Base-by-base conservation (phyloP, 2,888 invertebrate species). In the Heliconius cydno region DNA sequence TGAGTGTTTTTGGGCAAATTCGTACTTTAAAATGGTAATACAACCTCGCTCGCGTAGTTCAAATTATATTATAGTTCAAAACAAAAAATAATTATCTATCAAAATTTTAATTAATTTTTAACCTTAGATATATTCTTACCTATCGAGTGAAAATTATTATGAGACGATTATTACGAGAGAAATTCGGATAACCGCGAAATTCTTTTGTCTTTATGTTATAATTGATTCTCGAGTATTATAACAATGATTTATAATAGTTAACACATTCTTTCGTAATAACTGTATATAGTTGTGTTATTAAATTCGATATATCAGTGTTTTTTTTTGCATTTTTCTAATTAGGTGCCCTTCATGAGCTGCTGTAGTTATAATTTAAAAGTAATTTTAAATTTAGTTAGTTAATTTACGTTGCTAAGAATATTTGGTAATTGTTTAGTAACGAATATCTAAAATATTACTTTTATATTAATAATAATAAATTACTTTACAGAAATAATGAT, bases 271-370 rank as follows among this genome's bases (percentile, higher is more conserved):
- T n/a, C 6, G 3, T 70, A 41, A 70, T 41, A 41, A 25, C 38
- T 70, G 68, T 70, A 70, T 38, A 68, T 38, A 38, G 12, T 68
- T 38, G 12, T 38, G n/a, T 38, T 38, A 68, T 68, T 68, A 38
- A 38, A 34, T 67, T 67, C 15, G 67, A 38, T 68, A 38, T 68
- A n/a, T n/a, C n/a, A 13, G 34, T 28, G 63, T 30, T 30, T 19
- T 25, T 57, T 67, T 70, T 34, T 66, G 67, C 30, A 67, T 67
- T 67, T 68, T 70, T 41, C 25, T 25, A 41, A 70, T 25, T 70
- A 70, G 25, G 41, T 41, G 68, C 41, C 68, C 68, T 70, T 70
- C 68, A 7, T n/a, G 68, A 41, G 68, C 68, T 70, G 68, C 68
- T 70, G 25, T 70, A 70, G 25, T 68, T 68, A 68, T 68, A 70